These are phyloP conservation scores for Entelurus aequoreus DNA, from an alignment of 2,113 vertebrate genomes.

Conservation along the genomic window DNA sequence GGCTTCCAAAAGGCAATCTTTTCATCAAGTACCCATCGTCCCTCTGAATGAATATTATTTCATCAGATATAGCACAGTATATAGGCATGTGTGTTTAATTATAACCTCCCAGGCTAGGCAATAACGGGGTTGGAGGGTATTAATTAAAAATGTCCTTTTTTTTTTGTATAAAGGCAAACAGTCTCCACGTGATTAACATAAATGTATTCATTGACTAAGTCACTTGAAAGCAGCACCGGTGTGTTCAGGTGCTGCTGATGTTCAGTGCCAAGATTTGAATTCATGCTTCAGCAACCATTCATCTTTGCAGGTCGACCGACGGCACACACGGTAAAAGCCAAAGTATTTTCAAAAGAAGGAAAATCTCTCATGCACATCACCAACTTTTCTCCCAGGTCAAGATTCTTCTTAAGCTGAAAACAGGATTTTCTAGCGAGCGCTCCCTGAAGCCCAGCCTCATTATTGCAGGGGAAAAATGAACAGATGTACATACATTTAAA, in stretches of 20 bases:
- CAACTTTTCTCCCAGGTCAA: background rate
- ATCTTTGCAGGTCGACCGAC: background rate
- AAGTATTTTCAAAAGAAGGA: background rate
- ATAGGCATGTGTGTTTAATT: slow-evolving; percentile 10
- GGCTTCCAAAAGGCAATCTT: slow-evolving; percentile 36
- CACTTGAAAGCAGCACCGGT: background rate
- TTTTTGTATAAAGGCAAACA: background rate
- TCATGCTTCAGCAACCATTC: slow-evolving; percentile 7
- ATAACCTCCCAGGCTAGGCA: background rate
- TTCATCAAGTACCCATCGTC: slow-evolving; percentile 31
- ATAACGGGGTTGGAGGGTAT: background rate
- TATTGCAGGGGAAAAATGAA: background rate
- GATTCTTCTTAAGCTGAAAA: background rate
- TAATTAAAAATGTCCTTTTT: background rate
- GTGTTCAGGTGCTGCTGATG: background rate
- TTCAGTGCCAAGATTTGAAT: slow-evolving; percentile 6
- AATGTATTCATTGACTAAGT: background rate
- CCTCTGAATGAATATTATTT: slow-evolving; percentile 24
- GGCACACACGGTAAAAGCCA: background rate
- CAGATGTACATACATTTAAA: background rate
- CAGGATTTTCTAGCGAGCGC: background rate
- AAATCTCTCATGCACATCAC: background rate
- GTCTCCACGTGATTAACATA: background rate
- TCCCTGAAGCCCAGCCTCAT: background rate
- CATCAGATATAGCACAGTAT: slow-evolving; percentile 5